These are phyloP conservation scores for Heliconius hortense DNA, from an alignment of 2,888 invertebrate species.

Conservation along the genomic window DNA sequence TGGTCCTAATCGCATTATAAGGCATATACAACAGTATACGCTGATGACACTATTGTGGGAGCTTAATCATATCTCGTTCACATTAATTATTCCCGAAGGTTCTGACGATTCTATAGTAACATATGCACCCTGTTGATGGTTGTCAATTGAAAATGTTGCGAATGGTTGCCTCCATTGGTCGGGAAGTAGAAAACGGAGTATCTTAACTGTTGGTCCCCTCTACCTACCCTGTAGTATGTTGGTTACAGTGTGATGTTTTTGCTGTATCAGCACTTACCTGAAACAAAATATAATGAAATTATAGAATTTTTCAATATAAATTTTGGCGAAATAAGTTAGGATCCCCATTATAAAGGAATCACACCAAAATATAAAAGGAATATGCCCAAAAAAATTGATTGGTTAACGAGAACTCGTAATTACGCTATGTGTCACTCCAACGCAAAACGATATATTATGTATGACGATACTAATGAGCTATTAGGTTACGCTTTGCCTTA, in stretches of 20 bases:
- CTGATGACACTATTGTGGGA: constrained; percentile 74
- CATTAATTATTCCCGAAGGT: constrained; percentile 71
- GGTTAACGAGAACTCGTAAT: constrained; percentile 6
- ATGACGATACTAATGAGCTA: constrained; percentile 19
- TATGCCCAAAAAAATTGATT: not conserved
- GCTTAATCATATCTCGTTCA: constrained; percentile 71
- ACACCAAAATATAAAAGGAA: not conserved
- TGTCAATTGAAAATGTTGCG: not conserved
- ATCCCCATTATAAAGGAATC: not conserved
- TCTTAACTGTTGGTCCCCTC: no score
- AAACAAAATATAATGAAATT: constrained; percentile 1
- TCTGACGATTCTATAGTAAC: constrained; percentile 57
- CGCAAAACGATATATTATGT: constrained; percentile 1
- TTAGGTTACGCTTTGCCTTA: constrained; percentile 18
- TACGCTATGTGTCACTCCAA: not conserved
- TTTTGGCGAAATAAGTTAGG: not conserved
- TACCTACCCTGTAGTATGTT: no score
- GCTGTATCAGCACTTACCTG: constrained; percentile 1
- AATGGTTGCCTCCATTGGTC: no score
- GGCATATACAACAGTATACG: constrained; percentile 46
- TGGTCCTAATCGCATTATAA: constrained; percentile 62
- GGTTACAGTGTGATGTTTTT: not conserved
- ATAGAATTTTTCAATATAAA: not conserved
- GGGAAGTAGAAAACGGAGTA: no score
- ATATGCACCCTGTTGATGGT: constrained; percentile 21